Evolutionary conservation across 2,888 invertebrate species (phyloP).

Genomic region (Bhutanitis thaidina): DNA sequence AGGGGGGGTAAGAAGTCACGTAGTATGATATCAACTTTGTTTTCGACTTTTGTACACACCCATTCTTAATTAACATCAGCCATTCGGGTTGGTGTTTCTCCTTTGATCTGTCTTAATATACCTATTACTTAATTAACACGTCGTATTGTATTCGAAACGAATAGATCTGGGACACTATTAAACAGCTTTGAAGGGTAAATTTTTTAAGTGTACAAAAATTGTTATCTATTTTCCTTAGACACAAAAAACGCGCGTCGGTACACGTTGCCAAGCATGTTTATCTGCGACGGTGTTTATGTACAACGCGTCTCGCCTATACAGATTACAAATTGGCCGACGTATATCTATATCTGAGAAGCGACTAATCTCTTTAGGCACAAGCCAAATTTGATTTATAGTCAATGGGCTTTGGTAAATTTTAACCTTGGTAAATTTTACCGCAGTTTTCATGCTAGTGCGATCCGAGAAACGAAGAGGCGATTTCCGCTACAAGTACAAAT

Average conservation of each 20-base stretch:
- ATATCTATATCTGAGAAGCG: constrained; percentile 1
- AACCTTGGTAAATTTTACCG: constrained; percentile 14
- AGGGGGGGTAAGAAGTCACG: no score
- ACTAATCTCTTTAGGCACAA: background rate
- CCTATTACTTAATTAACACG: background rate
- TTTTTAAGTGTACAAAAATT: constrained; percentile 4
- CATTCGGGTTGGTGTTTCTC: background rate
- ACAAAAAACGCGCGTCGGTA: constrained; percentile 37
- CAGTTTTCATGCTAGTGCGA: constrained; percentile 36
- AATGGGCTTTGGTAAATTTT: background rate
- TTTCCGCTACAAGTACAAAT: constrained; percentile 16
- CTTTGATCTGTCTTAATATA: background rate
- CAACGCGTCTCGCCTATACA: constrained; percentile 39
- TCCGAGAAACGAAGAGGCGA: constrained; percentile 28
- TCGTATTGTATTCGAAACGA: background rate
- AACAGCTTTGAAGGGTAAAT: background rate
- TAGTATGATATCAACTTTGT: no score
- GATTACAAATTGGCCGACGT: constrained; percentile 31
- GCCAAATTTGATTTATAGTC: constrained; percentile 3
- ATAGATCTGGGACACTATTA: background rate
- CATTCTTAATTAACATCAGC: background rate
- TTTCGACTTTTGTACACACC: no score
- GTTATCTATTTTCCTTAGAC: constrained; percentile 34
- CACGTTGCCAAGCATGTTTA: constrained; percentile 47
- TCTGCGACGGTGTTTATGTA: constrained; percentile 56